Percentiles rank a stretch among this genome's conserved stretches.
These are phyloP conservation scores for Pelecanus crispus DNA, from an alignment of 2,113 vertebrate species.

Conservation along the genomic window DNA sequence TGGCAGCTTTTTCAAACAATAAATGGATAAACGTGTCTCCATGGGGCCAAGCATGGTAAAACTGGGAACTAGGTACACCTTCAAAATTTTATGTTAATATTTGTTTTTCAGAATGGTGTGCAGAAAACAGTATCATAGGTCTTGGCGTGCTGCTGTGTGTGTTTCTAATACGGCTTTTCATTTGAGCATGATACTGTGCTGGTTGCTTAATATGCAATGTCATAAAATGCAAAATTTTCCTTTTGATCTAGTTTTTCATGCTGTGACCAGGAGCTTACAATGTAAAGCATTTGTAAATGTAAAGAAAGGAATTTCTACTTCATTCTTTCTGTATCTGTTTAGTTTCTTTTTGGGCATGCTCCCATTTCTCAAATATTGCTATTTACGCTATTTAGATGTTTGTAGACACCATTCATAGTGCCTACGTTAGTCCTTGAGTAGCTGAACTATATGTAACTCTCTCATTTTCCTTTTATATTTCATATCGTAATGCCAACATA, in stretches of 20 bases:
- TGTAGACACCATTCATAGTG: neutral
- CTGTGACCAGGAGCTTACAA: neutral
- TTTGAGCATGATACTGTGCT: neutral
- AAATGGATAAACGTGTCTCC: neutral
- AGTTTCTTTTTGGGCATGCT: neutral
- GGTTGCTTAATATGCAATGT: neutral
- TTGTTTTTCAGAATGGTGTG: neutral
- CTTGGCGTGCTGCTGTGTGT: neutral
- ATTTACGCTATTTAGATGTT: neutral
- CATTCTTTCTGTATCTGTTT: neutral
- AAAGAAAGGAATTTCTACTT: neutral
- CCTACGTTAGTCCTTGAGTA: neutral
- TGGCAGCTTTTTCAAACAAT: neutral
- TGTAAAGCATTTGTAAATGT: neutral
- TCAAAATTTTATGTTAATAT: neutral
- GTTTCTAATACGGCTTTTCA: neutral
- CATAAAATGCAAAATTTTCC: neutral
- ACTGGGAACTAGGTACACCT: neutral
- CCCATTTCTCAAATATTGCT: neutral
- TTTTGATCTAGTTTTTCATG: neutral
- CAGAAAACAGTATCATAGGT: neutral
- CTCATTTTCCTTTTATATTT: neutral
- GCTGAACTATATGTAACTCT: neutral
- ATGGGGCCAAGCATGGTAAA: neutral
- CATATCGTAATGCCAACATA: neutral